Percentiles rank a stretch among this genome's conserved stretches.
These are phyloP conservation scores for Megamerina dolium DNA, from an alignment of 2,888 invertebrate genomes.

Conservation along the genomic window DNA sequence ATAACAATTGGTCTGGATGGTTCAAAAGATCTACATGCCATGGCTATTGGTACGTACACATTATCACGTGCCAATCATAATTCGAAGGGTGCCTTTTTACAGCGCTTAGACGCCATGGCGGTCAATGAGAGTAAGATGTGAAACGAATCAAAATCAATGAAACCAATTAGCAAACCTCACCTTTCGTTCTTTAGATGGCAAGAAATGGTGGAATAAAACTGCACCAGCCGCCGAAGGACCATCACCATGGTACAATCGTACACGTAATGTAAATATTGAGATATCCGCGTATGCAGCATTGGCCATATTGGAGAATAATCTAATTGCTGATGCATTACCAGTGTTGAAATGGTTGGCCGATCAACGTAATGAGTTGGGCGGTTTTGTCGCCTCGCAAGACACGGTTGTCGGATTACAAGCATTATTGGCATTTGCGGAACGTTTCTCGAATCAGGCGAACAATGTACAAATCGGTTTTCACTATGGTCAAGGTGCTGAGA, in stretches of 20 bases:
- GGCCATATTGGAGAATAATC: constrained; percentile 56
- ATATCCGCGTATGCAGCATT: constrained; percentile 85
- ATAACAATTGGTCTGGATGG: constrained; percentile 63
- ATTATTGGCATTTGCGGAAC: constrained; percentile 53
- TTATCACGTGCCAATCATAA: constrained; percentile 70
- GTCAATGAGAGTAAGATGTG: constrained; percentile 47
- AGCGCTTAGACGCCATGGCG: constrained; percentile 54
- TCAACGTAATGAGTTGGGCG: constrained; percentile 62
- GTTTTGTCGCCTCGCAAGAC: constrained; percentile 72
- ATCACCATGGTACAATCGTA: constrained; percentile 62
- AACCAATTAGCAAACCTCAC: too few relatives aligned
- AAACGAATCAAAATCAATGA: too few relatives aligned
- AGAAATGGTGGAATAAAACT: constrained; percentile 79
- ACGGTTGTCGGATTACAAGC: constrained; percentile 70
- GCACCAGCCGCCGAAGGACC: constrained; percentile 53
- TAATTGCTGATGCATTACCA: constrained; percentile 49
- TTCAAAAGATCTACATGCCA: constrained; percentile 63
- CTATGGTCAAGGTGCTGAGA: constrained; percentile 49
- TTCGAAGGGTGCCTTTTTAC: constrained; percentile 62
- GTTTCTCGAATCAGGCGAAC: constrained; percentile 52
- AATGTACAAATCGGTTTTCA: constrained; percentile 56
- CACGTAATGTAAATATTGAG: constrained; percentile 67
- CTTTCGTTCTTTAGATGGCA: constrained; percentile 52
- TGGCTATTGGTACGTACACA: constrained; percentile 73
- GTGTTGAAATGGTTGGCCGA: constrained; percentile 69